A percentile compares a stretch with the other conserved stretches of the same genome.
Evolutionary conservation across 2,113 vertebrate species (phyloP).

Genomic region (pig (Sus scrofa)): DNA sequence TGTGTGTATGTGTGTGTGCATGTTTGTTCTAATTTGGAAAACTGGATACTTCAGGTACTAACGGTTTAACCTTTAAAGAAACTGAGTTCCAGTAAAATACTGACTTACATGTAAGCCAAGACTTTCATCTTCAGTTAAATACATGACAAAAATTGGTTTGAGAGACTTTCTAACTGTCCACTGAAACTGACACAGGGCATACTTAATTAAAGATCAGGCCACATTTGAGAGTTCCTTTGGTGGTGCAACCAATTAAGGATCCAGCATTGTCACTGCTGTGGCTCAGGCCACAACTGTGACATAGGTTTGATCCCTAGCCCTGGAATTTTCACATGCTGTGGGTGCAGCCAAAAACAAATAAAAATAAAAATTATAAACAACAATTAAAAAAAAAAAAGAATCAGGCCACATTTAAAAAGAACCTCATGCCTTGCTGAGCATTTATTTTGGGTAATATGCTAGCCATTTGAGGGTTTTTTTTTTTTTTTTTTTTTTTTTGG

Average conservation of each 20-base stretch:
- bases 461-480: not conserved
- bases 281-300: no score
- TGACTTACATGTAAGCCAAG: constrained; percentile 45
- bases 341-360: no score
- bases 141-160: constrained; percentile 39
- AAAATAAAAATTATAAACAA: not conserved
- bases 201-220: constrained; percentile 1
- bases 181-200: constrained; percentile 12
- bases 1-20: not conserved
- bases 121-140: constrained; percentile 41
- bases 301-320: no score
- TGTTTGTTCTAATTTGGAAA: constrained; percentile 13
- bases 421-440: not conserved
- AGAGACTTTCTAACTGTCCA: constrained; percentile 37
- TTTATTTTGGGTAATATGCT: constrained; percentile 35
- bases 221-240: not conserved
- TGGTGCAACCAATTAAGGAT: no score
- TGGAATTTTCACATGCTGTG: no score
- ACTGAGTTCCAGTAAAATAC: constrained; percentile 55
- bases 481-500: no score
- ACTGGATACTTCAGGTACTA: not conserved
- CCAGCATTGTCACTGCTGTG: no score
- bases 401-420: not conserved
- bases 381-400: not conserved
- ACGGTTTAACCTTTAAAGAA: constrained; percentile 37